Evolutionary conservation across 2,888 invertebrate species (phyloP).

Genomic region (Crocallis elinguaria): DNA sequence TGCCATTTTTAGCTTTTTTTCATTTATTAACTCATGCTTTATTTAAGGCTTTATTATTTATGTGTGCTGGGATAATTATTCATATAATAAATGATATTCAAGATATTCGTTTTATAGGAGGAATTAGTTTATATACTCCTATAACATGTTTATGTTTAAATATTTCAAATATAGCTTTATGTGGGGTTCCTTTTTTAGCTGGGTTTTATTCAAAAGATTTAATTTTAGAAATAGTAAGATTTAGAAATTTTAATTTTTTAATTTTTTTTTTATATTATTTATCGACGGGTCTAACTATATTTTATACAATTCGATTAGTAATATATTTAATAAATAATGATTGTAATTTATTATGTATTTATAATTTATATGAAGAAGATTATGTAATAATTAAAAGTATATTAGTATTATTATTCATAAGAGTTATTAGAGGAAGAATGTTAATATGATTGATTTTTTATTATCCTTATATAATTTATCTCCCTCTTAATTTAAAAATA

Average conservation of each 20-base stretch:
- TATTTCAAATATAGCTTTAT: constrained; percentile 85
- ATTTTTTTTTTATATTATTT: too few relatives aligned
- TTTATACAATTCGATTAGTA: constrained; percentile 83
- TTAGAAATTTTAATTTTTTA: too few relatives aligned
- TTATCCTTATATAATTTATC: too few relatives aligned
- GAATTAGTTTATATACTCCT: constrained; percentile 76
- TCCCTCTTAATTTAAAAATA: too few relatives aligned
- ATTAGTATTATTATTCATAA: too few relatives aligned
- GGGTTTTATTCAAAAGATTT: constrained; percentile 88
- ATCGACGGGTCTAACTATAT: constrained; percentile 85
- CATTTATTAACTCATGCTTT: constrained; percentile 90
- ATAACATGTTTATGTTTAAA: constrained; percentile 82
- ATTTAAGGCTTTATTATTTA: constrained; percentile 91
- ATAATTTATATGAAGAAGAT: constrained; percentile 79
- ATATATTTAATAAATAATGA: constrained; percentile 81
- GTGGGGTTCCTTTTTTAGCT: constrained; percentile 87
- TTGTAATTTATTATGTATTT: constrained; percentile 75
- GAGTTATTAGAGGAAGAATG: too few relatives aligned
- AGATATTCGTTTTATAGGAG: constrained; percentile 87
- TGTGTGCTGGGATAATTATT: constrained; percentile 89
- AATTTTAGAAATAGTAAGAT: too few relatives aligned
- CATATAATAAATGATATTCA: constrained; percentile 86
- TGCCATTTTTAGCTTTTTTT: constrained; percentile 86
- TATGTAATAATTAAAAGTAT: constrained; percentile 78
- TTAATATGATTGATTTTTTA: too few relatives aligned